Evolutionary conservation across 2,888 invertebrate species (phyloP), one percentile per base, ranked within the genome.

Genomic region (Sipha maydis): DNA sequence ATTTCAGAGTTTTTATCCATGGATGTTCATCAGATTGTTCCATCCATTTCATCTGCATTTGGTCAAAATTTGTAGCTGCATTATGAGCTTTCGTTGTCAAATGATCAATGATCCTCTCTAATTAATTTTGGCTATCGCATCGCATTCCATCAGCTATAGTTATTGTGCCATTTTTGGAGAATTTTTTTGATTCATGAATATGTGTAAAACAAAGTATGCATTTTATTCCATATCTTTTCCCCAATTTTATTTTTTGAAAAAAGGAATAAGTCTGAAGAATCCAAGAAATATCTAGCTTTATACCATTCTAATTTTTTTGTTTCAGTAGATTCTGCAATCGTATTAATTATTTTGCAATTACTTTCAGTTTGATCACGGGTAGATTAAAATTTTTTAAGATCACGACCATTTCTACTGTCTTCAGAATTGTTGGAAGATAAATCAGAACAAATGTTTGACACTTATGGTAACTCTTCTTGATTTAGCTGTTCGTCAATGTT

Each of bases 131-230:
- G 69, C 67, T 76, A 77, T 89, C 83, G 28, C 67, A 89, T 76
- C 89, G 83, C 19, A 84, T 69, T 21, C 89, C 84, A 82, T n/a
- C 83, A 76, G 89, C 76, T 75, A 89, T 89, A 9, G 77, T 83
- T 76, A 89, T n/a, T 75, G n/a, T 76, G 48, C 89, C 83, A 89
- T 89, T 89, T 89, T 73, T 84, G 17, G 89, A 89, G n/a, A 89
- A 89, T 61, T 76, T 89, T 73, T 83, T 25, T 28, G 76, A 83
- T 84, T 89, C 83, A 8, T 83, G 82, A 76, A 76, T 89, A 76
- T 89, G 83, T 89, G 73, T 84, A 41, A 28, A 83, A 83, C 77
- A 89, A 67, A 69, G 77, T n/a, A n/a, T 75, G 75, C 77, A 89
- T 89, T 83, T 89, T 73, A 89, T 75, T 56, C 83, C 83, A 61